Conservation (phyloP, 2,888 invertebrate species). For the Harpalus rufipes region DNA sequence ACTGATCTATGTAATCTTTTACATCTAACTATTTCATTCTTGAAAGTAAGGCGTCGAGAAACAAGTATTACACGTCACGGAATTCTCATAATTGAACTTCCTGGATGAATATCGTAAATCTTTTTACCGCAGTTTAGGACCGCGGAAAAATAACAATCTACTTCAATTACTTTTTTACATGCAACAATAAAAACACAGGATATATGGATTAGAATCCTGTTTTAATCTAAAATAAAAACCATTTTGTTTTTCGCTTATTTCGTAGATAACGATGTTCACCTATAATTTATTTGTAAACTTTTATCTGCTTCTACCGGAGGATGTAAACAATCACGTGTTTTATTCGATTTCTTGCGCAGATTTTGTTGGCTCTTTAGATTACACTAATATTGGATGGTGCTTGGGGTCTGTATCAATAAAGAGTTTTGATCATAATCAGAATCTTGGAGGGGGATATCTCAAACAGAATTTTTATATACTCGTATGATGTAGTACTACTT, state of each 20-base stretch:
- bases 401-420: no score
- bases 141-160: constrained; percentile 15
- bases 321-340: constrained; percentile 6
- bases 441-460: no score
- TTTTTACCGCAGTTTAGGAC: background rate
- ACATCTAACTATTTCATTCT: no score
- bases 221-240: constrained; percentile 8
- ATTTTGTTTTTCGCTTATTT: background rate
- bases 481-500: no score
- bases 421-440: no score
- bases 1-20: no score
- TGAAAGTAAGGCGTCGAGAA: no score
- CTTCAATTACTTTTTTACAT: constrained; percentile 43
- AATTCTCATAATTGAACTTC: constrained; percentile 12
- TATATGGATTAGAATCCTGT: constrained; percentile 32
- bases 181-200: constrained; percentile 21
- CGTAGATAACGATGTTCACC: constrained; percentile 11
- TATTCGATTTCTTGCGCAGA: background rate
- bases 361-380: no score
- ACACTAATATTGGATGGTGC: no score
- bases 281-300: constrained; percentile 18
- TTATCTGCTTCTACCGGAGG: background rate
- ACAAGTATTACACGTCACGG: no score
- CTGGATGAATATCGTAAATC: constrained; percentile 35
- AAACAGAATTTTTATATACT: no score